Base-by-base conservation (phyloP, 2,888 invertebrate genomes). In the Actias luna region DNA sequence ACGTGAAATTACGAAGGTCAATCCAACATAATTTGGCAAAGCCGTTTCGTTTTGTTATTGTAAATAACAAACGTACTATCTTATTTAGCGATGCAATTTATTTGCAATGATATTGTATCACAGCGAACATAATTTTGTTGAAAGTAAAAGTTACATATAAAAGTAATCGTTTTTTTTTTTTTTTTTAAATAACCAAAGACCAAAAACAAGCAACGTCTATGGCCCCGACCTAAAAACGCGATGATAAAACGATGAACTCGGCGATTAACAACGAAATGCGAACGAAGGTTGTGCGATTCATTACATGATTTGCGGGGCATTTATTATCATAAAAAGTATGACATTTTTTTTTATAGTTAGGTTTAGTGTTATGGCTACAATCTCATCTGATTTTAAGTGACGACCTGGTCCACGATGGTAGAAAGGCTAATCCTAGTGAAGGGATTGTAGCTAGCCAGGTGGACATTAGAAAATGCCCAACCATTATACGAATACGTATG, bases 141-240 rank as follows among this genome's bases (percentile, higher is more conserved):
- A n/a, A n/a, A n/a, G n/a, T n/a, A n/a, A n/a, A n/a, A n/a, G n/a
- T n/a, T n/a, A n/a, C n/a, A n/a, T n/a, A n/a, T n/a, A n/a, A n/a
- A n/a, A n/a, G n/a, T n/a, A n/a, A n/a, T n/a, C n/a, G n/a, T n/a
- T n/a, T n/a, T n/a, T n/a, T n/a, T n/a, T n/a, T n/a, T n/a, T n/a
- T n/a, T n/a, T 69, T 72, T 63, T 55, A 62, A 67, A 65, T 74
- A 77, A 68, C 72, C 61, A 66, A 71, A 67, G 59, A 64, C 64
- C 50, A 65, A n/a, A n/a, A 83, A 83, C 83, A 80, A 79, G 61
- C 79, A 68, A 64, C 65, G 64, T 70, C 75, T 75, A 76, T 71
- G 78, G 72, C 78, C 74, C 69, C 80, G 81, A 84, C 84, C 83
- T 74, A 78, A 82, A 83, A 81, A 79, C 73, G 71, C 76, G 69